These are phyloP conservation scores for Teleopsis dalmanni DNA, from an alignment of 1,140 invertebrate genomes.

Conservation along the genomic window DNA sequence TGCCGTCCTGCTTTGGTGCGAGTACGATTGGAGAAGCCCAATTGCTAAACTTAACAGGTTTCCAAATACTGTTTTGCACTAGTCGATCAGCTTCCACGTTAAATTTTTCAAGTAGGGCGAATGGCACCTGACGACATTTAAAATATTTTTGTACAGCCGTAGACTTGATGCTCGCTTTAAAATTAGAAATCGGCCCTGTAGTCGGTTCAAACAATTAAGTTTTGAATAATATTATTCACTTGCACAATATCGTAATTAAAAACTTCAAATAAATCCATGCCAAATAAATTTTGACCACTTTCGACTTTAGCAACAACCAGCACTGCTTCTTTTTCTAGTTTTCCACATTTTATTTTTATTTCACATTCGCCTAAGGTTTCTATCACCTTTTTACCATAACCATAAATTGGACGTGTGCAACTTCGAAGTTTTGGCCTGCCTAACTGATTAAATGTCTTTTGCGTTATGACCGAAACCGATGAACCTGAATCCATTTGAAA, in stretches of 20 bases:
- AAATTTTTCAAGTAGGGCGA: constrained; percentile 22
- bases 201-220: background rate
- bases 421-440: constrained; percentile 1
- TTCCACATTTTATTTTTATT: constrained; percentile 6
- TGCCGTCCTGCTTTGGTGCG: constrained; percentile 44
- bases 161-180: constrained; percentile 8
- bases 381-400: background rate
- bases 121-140: constrained; percentile 15
- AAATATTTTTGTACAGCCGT: constrained; percentile 6
- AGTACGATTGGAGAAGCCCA: constrained; percentile 42
- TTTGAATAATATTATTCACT: background rate
- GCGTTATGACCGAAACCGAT: constrained; percentile 2
- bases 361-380: constrained; percentile 5
- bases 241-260: too few relatives aligned
- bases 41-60: constrained; percentile 23
- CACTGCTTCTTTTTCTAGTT: background rate
- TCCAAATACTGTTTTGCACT: constrained; percentile 15
- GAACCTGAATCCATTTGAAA: constrained; percentile 11
- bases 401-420: background rate
- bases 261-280: background rate
- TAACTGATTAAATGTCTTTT: background rate
- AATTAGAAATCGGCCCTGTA: constrained; percentile 2
- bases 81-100: constrained; percentile 22
- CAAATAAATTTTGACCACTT: constrained; percentile 7
- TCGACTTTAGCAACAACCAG: background rate